phyloP scores from a whole-genome alignment of 2,888 invertebrate genomes.

The Drosophila multiciliata region DNA sequence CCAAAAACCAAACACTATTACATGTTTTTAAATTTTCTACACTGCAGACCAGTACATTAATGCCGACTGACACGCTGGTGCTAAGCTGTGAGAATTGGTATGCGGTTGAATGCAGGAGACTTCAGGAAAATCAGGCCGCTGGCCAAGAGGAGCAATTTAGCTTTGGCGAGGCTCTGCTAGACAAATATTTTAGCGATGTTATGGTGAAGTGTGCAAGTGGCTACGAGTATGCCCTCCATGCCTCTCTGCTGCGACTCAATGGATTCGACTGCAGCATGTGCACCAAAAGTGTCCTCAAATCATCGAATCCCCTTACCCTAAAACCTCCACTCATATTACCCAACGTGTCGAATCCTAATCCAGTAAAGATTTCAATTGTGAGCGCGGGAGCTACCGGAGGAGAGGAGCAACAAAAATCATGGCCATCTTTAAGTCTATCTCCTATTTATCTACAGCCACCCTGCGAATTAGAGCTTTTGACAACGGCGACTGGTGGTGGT shows the following conservation, averaged over 20 bases:
- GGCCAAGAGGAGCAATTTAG: constrained; percentile 87
- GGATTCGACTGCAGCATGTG: constrained; percentile 86
- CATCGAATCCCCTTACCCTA: neutral
- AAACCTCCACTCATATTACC: constrained; percentile 49
- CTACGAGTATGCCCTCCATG: constrained; percentile 86
- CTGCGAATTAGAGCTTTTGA: constrained; percentile 45
- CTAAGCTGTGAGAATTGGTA: constrained; percentile 88
- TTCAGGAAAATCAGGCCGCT: constrained; percentile 85
- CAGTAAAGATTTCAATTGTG: constrained; percentile 76
- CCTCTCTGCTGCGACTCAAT: constrained; percentile 86
- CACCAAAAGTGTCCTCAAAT: constrained; percentile 66
- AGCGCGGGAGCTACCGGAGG: constrained; percentile 14
- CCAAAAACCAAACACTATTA: neutral
- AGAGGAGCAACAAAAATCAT: constrained; percentile 66
- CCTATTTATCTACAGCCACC: constrained; percentile 81
- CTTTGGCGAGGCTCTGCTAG: constrained; percentile 88
- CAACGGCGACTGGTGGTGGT: constrained; percentile 10
- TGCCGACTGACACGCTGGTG: constrained; percentile 86
- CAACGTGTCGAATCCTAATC: constrained; percentile 58
- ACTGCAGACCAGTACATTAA: constrained; percentile 85
- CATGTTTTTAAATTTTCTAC: neutral
- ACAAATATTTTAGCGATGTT: constrained; percentile 88
- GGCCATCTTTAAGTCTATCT: constrained; percentile 76
- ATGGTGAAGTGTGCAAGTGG: constrained; percentile 81
- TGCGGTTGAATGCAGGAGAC: constrained; percentile 87